These are phyloP conservation scores for Rhodophaea formosa DNA, from an alignment of 2,888 invertebrate genomes.

Conservation along the genomic window DNA sequence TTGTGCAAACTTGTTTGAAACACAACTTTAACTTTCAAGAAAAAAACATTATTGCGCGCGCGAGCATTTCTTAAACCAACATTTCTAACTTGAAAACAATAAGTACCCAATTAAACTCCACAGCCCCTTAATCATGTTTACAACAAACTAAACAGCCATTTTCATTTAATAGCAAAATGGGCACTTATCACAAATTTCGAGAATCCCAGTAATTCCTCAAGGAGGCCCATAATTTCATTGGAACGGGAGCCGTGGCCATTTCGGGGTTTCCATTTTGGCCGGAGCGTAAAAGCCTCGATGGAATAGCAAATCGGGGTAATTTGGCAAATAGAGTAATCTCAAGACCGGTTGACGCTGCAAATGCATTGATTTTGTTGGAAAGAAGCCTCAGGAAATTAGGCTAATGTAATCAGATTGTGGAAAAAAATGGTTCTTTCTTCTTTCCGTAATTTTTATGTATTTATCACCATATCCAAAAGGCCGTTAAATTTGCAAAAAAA, in stretches of 20 bases:
- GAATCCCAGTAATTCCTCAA: constrained; percentile 1
- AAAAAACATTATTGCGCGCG: no score
- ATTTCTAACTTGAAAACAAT: background rate
- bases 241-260: constrained; percentile 2
- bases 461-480: no score
- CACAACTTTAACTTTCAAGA: no score
- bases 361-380: constrained; percentile 10
- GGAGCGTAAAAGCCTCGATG: constrained; percentile 6
- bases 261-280: constrained; percentile 3
- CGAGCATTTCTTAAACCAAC: background rate
- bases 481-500: no score
- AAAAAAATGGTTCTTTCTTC: no score
- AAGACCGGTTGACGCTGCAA: constrained; percentile 4
- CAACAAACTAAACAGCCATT: constrained; percentile 2
- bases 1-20: no score
- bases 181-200: constrained; percentile 8
- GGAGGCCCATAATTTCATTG: constrained; percentile 11
- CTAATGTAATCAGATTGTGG: background rate
- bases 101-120: background rate
- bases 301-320: constrained; percentile 15
- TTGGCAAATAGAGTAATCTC: constrained; percentile 15
- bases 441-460: no score
- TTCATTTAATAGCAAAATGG: background rate
- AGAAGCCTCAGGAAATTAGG: background rate
- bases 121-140: constrained; percentile 2